These are phyloP conservation scores for Contarinia nasturtii DNA, from an alignment of 1,140 invertebrate genomes.

Conservation along the genomic window DNA sequence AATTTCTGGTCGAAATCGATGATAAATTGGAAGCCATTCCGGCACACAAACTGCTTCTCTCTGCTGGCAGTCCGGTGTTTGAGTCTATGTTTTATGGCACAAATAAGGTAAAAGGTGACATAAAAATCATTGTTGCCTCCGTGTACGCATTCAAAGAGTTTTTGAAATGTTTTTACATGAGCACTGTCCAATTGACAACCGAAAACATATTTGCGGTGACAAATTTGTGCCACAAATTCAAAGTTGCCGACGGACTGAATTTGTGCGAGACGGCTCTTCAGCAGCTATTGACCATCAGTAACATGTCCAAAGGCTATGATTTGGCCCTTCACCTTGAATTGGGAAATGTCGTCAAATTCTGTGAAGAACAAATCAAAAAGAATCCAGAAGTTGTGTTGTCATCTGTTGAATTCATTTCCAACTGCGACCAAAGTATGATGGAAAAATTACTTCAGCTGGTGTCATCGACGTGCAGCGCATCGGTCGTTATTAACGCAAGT, in stretches of 20 bases:
- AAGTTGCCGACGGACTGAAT: not conserved
- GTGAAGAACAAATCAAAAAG: not conserved
- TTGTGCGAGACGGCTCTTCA: not conserved
- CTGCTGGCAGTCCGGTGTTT: not conserved
- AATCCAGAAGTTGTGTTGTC: not conserved
- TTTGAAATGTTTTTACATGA: not conserved
- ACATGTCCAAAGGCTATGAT: not conserved
- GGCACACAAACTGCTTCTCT: not conserved
- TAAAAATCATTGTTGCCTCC: not conserved
- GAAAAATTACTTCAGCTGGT: not conserved
- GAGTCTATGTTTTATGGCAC: not conserved
- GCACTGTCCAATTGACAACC: not conserved
- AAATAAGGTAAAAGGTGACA: not conserved
- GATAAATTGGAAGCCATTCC: not conserved
- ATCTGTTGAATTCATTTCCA: not conserved
- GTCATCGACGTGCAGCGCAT: no score
- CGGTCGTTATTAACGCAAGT: no score
- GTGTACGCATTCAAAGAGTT: not conserved
- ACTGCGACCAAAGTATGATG: not conserved
- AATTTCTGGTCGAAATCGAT: not conserved
- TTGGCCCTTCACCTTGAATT: not conserved
- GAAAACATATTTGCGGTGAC: not conserved
- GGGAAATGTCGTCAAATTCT: not conserved
- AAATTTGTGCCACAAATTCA: not conserved
- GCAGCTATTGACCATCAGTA: not conserved